phyloP scores from a whole-genome alignment of 2,797 vertebrate genomes.

The Etheostoma perlongum region DNA sequence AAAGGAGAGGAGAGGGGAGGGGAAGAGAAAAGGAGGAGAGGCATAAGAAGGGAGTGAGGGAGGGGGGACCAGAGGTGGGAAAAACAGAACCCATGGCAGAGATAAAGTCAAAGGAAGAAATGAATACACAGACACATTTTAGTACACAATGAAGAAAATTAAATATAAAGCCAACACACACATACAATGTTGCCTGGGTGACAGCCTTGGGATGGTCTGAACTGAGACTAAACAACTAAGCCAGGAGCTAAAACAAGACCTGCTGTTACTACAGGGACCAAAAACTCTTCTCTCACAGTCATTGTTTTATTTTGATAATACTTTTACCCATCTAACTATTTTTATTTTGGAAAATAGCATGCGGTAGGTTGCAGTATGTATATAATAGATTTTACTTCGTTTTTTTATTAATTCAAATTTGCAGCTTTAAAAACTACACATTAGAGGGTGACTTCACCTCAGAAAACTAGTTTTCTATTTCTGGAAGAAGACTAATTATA shows the following conservation, averaged over 20 bases:
- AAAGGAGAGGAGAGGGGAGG: slow-evolving; percentile 46
- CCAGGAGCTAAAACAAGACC: slow-evolving; percentile 67
- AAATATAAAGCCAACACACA: slow-evolving; percentile 42
- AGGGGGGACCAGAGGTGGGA: slow-evolving; percentile 44
- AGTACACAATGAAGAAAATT: slow-evolving; percentile 43
- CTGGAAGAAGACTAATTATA: slow-evolving; percentile 82
- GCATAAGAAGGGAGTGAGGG: slow-evolving; percentile 35
- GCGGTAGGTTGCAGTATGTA: not conserved
- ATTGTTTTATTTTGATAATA: not conserved
- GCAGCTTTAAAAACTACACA: slow-evolving; percentile 54
- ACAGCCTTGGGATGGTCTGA: slow-evolving; percentile 78
- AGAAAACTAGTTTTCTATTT: slow-evolving; percentile 84
- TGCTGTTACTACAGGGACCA: slow-evolving; percentile 39
- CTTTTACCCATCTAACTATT: not conserved
- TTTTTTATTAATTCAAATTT: slow-evolving; percentile 50
- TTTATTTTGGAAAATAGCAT: not conserved
- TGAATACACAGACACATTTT: slow-evolving; percentile 47
- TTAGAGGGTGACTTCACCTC: slow-evolving; percentile 72
- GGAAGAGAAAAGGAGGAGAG: slow-evolving; percentile 47
- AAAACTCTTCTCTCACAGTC: not conserved
- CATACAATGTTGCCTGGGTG: slow-evolving; percentile 60
- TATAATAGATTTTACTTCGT: slow-evolving; percentile 41
- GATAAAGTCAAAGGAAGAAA: slow-evolving; percentile 62
- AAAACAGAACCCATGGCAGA: slow-evolving; percentile 44
- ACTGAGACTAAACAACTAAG: slow-evolving; percentile 77